These are phyloP conservation scores for Taphrorychus bicolor DNA, from an alignment of 2,888 invertebrate genomes.

Conservation along the genomic window DNA sequence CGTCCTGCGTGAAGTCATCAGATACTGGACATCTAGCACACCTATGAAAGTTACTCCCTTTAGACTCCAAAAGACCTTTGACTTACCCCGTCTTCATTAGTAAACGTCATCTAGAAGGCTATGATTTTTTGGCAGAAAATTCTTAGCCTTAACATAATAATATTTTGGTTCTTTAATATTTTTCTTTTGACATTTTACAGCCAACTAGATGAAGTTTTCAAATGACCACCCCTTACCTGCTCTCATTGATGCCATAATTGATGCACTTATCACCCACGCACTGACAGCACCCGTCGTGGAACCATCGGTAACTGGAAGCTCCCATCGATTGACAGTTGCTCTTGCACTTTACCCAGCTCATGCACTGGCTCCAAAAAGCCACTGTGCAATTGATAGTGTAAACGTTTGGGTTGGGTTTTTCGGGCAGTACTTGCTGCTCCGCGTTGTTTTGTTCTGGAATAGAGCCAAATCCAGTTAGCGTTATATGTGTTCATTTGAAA, in stretches of 20 bases:
- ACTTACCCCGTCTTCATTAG: no score
- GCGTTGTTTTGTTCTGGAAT: slow-evolving; percentile 56
- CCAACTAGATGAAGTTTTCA: neutral
- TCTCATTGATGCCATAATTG: slow-evolving; percentile 89
- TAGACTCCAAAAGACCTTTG: no score
- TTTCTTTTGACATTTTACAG: no score
- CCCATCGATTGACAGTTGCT: slow-evolving; percentile 85
- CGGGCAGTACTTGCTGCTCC: slow-evolving; percentile 69
- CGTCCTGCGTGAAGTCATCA: slow-evolving; percentile 37
- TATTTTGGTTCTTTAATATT: neutral
- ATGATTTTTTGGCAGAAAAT: no score
- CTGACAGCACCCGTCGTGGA: slow-evolving; percentile 94
- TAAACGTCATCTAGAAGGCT: no score
- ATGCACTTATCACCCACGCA: slow-evolving; percentile 89
- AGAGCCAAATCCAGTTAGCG: no score
- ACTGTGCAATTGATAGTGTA: slow-evolving; percentile 88
- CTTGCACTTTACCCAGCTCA: slow-evolving; percentile 87
- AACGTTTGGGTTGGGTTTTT: slow-evolving; percentile 56
- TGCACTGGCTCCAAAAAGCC: slow-evolving; percentile 88
- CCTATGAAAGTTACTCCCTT: slow-evolving; percentile 38
- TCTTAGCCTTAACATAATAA: no score
- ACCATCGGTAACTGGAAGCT: slow-evolving; percentile 86
- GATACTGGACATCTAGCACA: slow-evolving; percentile 47
- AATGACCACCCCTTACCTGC: slow-evolving; percentile 64
- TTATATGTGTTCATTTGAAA: no score